Percentiles rank a stretch among this genome's conserved stretches.
Evolutionary conservation across 2,797 vertebrate genomes (phyloP).

Genomic region (Hipposideros larvatus): DNA sequence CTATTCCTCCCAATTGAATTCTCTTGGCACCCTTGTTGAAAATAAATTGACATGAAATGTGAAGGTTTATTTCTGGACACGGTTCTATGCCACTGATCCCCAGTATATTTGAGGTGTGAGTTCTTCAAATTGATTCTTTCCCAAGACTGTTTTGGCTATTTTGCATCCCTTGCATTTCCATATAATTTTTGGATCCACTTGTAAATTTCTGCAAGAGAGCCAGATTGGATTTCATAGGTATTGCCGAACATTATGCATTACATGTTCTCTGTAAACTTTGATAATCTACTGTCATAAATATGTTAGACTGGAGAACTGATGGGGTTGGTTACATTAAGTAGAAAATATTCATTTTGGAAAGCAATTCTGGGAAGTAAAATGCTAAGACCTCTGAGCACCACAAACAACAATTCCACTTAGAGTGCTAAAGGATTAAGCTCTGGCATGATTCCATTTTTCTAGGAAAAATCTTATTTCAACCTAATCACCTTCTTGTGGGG

Average conservation of each 20-base stretch:
- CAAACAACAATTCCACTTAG: not conserved
- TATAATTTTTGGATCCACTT: not conserved
- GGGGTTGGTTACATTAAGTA: not conserved
- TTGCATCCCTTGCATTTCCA: not conserved
- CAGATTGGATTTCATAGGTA: not conserved
- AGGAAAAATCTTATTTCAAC: not conserved
- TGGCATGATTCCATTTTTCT: not conserved
- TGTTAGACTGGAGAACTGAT: not conserved
- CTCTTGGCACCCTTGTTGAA: not conserved
- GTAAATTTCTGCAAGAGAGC: not conserved
- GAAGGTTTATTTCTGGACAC: not conserved
- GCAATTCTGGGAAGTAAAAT: not conserved
- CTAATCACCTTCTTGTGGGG: not conserved
- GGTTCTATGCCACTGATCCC: not conserved
- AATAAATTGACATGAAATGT: not conserved
- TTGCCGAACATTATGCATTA: not conserved
- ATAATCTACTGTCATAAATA: not conserved
- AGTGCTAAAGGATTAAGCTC: not conserved
- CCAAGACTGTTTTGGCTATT: not conserved
- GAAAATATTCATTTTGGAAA: constrained; percentile 9
- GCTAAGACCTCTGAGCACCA: not conserved
- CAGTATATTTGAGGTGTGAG: not conserved
- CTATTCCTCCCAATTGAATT: not conserved
- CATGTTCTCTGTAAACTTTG: not conserved
- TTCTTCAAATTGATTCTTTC: not conserved